Percentiles rank a stretch among this genome's conserved stretches.
Conservation (phyloP, 2,888 invertebrate species). For the Priapulus caudatus region DNA sequence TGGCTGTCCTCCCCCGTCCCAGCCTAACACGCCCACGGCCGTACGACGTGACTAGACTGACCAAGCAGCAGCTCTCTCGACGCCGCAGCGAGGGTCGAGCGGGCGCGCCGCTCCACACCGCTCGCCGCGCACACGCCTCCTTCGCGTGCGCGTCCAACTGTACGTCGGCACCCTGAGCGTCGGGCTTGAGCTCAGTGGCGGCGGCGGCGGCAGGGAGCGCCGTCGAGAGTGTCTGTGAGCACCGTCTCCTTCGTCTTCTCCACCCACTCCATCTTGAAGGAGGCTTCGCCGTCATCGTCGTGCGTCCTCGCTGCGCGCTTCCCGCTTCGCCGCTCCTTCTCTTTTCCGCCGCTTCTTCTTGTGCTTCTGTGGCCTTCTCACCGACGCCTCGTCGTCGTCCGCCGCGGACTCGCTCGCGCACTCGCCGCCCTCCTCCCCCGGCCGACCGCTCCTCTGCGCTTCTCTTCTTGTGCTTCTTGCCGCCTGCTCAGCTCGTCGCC, state of each 20-base stretch:
- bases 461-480: slow-evolving; percentile 3
- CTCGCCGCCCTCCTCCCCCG: too few relatives aligned
- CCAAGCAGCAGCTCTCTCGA: slow-evolving; percentile 54
- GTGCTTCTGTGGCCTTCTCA: slow-evolving; percentile 14
- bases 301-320: slow-evolving; percentile 11
- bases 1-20: slow-evolving; percentile 65
- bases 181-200: background rate
- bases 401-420: background rate
- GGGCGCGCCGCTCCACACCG: slow-evolving; percentile 31
- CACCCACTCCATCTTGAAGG: slow-evolving; percentile 35
- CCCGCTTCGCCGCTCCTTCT: slow-evolving; percentile 9
- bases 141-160: slow-evolving; percentile 23
- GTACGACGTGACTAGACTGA: slow-evolving; percentile 60
- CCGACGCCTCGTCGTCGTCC: background rate
- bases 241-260: slow-evolving; percentile 35
- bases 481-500: too few relatives aligned
- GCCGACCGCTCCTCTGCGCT: too few relatives aligned
- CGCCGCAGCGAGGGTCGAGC: slow-evolving; percentile 30
- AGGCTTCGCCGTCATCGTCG: slow-evolving; percentile 16
- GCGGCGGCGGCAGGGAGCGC: background rate
- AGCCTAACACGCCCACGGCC: slow-evolving; percentile 53
- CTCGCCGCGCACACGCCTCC: slow-evolving; percentile 12
- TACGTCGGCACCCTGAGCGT: too few relatives aligned
- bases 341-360: slow-evolving; percentile 17
- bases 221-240: background rate